Percentiles rank a stretch among this genome's conserved stretches.
phyloP scores from a whole-genome alignment of 2,888 invertebrate genomes.

The Diploptera punctata region DNA sequence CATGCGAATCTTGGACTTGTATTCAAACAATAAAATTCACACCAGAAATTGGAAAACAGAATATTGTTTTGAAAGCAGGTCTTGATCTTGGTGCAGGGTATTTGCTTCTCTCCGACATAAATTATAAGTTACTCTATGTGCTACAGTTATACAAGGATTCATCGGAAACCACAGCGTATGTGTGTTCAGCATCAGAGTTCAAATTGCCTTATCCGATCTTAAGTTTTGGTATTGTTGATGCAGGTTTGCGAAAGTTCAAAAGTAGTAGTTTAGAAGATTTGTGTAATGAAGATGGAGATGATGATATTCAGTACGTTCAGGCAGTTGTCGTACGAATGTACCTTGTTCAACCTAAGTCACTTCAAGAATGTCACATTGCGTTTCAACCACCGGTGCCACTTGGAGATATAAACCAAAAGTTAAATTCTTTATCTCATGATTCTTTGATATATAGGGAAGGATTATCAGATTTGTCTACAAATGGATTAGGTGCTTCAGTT shows the following conservation, averaged over 20 bases:
- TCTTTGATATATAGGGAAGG: slow-evolving; percentile 44
- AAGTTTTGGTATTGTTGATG: slow-evolving; percentile 87
- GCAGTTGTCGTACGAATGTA: slow-evolving; percentile 67
- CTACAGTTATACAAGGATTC: slow-evolving; percentile 72
- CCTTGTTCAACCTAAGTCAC: slow-evolving; percentile 85
- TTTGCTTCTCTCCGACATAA: slow-evolving; percentile 87
- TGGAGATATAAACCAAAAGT: slow-evolving; percentile 46
- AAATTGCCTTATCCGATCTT: slow-evolving; percentile 85
- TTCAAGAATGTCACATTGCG: slow-evolving; percentile 82
- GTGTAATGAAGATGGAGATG: slow-evolving; percentile 57
- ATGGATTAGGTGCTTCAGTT: background rate
- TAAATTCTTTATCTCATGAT: slow-evolving; percentile 51
- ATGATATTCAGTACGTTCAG: slow-evolving; percentile 58
- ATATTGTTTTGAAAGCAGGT: slow-evolving; percentile 71
- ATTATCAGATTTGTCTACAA: background rate
- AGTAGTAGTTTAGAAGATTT: slow-evolving; percentile 59
- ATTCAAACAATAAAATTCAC: slow-evolving; percentile 84
- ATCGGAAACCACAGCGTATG: slow-evolving; percentile 66
- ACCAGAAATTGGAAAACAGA: slow-evolving; percentile 49
- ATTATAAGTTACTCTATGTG: slow-evolving; percentile 82
- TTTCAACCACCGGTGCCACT: slow-evolving; percentile 55
- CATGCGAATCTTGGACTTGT: slow-evolving; percentile 94
- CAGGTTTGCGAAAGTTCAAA: slow-evolving; percentile 62
- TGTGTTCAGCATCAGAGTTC: slow-evolving; percentile 84
- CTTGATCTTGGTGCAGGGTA: slow-evolving; percentile 76